Evolutionary conservation across 2,797 vertebrate species (phyloP).

Genomic region (Dromococcyx pavoninus): DNA sequence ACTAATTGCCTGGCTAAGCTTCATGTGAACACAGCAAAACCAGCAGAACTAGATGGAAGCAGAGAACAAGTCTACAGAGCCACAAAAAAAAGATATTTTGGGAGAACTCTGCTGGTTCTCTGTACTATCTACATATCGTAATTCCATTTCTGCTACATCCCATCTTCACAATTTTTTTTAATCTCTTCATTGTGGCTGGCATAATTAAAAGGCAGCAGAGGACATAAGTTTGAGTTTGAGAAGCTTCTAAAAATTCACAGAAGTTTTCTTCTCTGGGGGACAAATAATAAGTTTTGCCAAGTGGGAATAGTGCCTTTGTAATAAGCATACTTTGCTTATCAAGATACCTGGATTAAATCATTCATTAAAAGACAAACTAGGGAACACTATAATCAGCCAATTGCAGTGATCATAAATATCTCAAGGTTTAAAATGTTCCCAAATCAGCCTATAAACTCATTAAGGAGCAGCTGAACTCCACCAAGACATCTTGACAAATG

Average conservation of each 20-base stretch:
- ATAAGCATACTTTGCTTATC: not conserved
- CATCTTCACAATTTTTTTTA: not conserved
- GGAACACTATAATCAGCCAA: not conserved
- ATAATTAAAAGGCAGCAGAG: not conserved
- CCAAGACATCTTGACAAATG: not conserved
- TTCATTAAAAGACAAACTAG: not conserved
- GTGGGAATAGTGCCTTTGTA: not conserved
- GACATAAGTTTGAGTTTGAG: not conserved
- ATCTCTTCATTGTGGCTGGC: not conserved
- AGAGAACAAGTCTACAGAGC: not conserved
- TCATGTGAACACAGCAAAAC: accelerated
- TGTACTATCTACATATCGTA: not conserved
- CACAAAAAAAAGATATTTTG: not conserved
- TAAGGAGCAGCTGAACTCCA: not conserved
- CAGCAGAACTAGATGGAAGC: not conserved
- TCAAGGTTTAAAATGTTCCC: not conserved
- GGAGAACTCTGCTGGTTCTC: not conserved
- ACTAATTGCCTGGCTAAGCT: not conserved
- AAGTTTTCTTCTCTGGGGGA: not conserved
- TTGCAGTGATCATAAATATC: not conserved
- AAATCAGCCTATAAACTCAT: not conserved
- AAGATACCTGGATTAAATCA: not conserved
- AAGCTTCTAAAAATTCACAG: not conserved
- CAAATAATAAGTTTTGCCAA: not conserved
- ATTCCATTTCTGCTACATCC: not conserved